Percentiles rank a stretch among this genome's conserved stretches.
Conservation (phyloP, 2,888 invertebrate genomes). For the Ectobius pallidus region DNA sequence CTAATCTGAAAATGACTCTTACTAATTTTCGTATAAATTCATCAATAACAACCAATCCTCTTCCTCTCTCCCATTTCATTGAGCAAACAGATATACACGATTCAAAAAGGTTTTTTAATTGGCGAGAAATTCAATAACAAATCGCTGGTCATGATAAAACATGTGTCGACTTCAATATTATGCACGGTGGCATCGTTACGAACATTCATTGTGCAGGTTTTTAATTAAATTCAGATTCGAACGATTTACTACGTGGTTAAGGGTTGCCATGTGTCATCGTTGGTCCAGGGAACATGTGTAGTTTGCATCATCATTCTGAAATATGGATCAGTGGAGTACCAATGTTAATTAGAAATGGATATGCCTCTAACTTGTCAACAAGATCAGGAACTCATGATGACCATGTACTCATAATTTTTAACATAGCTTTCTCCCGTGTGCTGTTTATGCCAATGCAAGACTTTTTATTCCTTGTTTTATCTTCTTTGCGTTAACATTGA, state of each 20-base stretch:
- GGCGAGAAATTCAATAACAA: neutral
- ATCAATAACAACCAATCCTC: neutral
- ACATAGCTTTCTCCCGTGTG: too few species aligned
- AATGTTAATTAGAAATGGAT: too few species aligned
- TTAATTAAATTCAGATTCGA: constrained; percentile 11
- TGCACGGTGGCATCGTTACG: neutral
- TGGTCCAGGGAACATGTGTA: neutral
- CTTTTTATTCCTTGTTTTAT: too few species aligned
- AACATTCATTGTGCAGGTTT: neutral
- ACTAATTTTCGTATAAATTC: neutral
- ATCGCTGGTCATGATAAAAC: neutral
- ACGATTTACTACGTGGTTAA: neutral
- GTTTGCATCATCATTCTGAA: neutral
- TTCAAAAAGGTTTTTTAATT: constrained; percentile 4
- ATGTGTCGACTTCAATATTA: neutral
- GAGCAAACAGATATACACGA: neutral
- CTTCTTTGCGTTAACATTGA: too few species aligned
- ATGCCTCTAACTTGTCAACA: too few species aligned
- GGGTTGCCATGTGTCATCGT: neutral
- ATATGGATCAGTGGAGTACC: neutral
- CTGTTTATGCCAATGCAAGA: too few species aligned
- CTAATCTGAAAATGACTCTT: neutral
- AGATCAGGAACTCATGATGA: too few species aligned
- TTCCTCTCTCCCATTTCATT: neutral
- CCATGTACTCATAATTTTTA: too few species aligned